These are phyloP conservation scores for Bubo blakistoni DNA, from an alignment of 2,113 vertebrate genomes.

Conservation along the genomic window DNA sequence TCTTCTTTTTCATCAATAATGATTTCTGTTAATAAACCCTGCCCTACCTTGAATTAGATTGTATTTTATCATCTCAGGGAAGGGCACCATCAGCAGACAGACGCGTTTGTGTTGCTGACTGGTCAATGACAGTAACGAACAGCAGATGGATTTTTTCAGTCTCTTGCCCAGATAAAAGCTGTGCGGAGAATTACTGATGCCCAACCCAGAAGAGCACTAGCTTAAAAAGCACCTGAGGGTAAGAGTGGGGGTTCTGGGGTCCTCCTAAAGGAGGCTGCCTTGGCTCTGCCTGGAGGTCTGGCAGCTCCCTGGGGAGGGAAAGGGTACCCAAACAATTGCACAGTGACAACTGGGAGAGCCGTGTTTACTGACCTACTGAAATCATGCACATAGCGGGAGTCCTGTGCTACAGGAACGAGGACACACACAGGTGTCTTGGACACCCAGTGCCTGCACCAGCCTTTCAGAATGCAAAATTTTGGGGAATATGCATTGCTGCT, in stretches of 20 bases:
- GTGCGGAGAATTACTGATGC: not conserved
- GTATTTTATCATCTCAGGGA: not conserved
- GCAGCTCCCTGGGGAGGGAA: not conserved
- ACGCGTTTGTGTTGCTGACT: not conserved
- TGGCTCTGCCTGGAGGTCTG: not conserved
- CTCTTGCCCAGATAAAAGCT: not conserved
- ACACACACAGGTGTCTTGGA: not conserved
- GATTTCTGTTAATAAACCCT: constrained; percentile 24
- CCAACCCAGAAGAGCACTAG: not conserved
- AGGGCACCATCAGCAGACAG: not conserved
- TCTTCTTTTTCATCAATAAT: constrained; percentile 24
- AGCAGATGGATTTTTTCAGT: not conserved
- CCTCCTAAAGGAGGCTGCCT: not conserved
- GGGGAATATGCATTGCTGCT: not conserved
- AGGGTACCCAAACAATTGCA: not conserved
- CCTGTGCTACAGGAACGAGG: rapidly evolving
- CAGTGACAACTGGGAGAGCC: not conserved
- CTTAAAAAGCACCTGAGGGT: not conserved
- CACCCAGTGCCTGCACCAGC: not conserved
- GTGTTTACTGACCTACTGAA: not conserved
- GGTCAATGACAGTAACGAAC: not conserved
- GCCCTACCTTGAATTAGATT: not conserved
- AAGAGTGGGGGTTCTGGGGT: not conserved
- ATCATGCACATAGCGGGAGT: rapidly evolving
- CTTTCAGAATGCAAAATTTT: not conserved